phyloP scores from a whole-genome alignment of 2,797 vertebrate species.

The Dromococcyx pavoninus region DNA sequence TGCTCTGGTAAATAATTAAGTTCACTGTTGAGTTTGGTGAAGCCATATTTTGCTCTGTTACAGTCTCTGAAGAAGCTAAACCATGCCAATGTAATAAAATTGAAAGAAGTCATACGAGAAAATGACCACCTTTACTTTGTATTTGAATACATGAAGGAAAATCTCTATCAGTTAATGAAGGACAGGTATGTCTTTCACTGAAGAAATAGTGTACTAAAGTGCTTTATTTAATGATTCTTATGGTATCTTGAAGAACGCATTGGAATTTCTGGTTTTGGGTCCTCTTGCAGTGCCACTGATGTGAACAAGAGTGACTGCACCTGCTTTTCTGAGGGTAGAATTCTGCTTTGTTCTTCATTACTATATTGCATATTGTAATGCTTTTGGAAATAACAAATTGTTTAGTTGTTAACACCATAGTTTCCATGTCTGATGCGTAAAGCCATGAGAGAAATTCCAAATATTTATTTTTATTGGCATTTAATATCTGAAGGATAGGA shows the following conservation, averaged over 20 bases:
- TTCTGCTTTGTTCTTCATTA: neutral
- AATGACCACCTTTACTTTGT: slow-evolving; percentile 98
- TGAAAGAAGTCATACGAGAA: slow-evolving; percentile 98
- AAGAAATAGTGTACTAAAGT: neutral
- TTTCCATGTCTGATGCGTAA: neutral
- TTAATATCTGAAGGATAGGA: neutral
- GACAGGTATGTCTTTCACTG: slow-evolving; percentile 84
- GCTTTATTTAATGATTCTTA: neutral
- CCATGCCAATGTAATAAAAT: slow-evolving; percentile 96
- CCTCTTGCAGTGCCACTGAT: neutral
- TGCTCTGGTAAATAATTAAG: neutral
- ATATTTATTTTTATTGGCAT: neutral
- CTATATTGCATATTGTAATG: neutral
- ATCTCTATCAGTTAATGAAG: slow-evolving; percentile 98
- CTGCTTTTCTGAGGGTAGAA: neutral
- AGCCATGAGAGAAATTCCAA: neutral
- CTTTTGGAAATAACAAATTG: neutral
- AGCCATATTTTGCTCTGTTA: slow-evolving; percentile 30
- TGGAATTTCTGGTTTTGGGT: neutral
- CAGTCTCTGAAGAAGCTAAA: slow-evolving; percentile 98
- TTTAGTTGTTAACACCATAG: neutral
- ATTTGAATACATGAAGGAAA: slow-evolving; percentile 99
- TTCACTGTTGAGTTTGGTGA: neutral
- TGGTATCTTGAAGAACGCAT: neutral
- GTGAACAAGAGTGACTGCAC: neutral